A percentile compares a stretch with the other conserved stretches of the same genome.
Conservation (phyloP, 1,140 invertebrate species). For the Diachasmimorpha longicaudata region DNA sequence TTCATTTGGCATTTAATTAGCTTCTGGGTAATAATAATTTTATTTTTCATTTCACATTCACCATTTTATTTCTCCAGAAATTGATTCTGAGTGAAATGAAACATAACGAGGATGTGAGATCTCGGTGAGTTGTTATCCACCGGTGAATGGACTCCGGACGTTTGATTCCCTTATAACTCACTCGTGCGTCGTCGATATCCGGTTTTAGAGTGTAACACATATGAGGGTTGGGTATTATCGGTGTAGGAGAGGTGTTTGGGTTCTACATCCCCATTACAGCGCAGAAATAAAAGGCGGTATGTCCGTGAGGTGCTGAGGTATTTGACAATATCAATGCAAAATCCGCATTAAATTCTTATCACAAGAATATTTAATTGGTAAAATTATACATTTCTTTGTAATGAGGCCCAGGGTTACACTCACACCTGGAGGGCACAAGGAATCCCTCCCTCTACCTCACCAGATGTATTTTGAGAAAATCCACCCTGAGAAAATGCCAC, state of each 20-base stretch:
- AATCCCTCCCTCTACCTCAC: too few relatives aligned
- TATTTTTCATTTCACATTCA: conserved; percentile 22
- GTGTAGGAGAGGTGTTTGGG: not conserved
- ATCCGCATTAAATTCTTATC: too few relatives aligned
- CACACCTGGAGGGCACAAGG: too few relatives aligned
- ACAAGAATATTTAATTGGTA: too few relatives aligned
- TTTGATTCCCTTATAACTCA: conserved; percentile 16
- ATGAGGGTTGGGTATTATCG: not conserved
- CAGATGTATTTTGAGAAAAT: too few relatives aligned
- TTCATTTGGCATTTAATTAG: conserved; percentile 52
- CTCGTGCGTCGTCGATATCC: conserved; percentile 27
- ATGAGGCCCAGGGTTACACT: too few relatives aligned
- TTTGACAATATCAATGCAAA: too few relatives aligned
- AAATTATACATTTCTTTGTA: too few relatives aligned
- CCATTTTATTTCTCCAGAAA: conserved; percentile 26
- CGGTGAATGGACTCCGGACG: conserved; percentile 36
- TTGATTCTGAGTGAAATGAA: conserved; percentile 18
- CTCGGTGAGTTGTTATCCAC: not conserved
- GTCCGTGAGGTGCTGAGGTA: too few relatives aligned
- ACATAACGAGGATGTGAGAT: not conserved
- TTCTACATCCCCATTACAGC: not conserved
- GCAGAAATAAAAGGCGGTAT: too few relatives aligned
- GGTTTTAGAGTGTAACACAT: conserved; percentile 23
- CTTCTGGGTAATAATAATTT: conserved; percentile 27
- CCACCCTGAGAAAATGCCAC: too few relatives aligned